Evolutionary conservation across 2,797 vertebrate genomes (phyloP), one percentile per base, ranked within the genome.

Genomic region (Sebastes jordani): DNA sequence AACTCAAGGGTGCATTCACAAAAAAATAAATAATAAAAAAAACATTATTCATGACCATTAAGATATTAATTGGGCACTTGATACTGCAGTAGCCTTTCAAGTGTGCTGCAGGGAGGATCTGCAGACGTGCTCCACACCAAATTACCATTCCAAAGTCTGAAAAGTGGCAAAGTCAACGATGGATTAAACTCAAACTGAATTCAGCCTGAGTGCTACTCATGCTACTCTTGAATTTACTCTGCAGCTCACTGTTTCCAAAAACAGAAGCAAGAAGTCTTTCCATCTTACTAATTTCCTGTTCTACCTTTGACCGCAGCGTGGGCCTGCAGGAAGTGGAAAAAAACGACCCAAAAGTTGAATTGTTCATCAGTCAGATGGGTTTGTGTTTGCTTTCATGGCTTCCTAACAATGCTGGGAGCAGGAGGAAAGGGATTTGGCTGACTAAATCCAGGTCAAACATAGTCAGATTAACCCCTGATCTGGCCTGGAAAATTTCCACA

Each of bases 361-460:
- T 81, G 77, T 90, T 91, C 89, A 76, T 77, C 80, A 62, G 54
- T 79, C 64, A 83, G 65, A 89, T 66, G 78, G 25, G 71, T 67
- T 85, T 74, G 75, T 88, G 64, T 81, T 90, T 85, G 82, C 75
- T 78, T 85, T 77, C 59, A 82, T 76, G 65, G 52, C 18, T 77
- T 82, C 65, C 67, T 49, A 88, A 90, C 86, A 91, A 89, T 82
- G 82, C 81, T 58, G 84, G 20, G 27, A 76, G 81, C 59, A 78
- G 74, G 36, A 78, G 74, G 73, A 63, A 23, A 80, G 73, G 78
- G 89, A 93, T 93, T 94, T 91, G 64, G 14, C 4, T 0, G 32
- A 71, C 71, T 60, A 85, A 94, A 94, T 91, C 85, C 88, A 91
- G 87, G 90, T 86, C 88, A 93, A 69, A 83, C 52, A 22, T 23